Percentiles rank a stretch among this genome's conserved stretches.
These are phyloP conservation scores for Lates calcarifer DNA, from an alignment of 2,113 vertebrate genomes.

Conservation along the genomic window DNA sequence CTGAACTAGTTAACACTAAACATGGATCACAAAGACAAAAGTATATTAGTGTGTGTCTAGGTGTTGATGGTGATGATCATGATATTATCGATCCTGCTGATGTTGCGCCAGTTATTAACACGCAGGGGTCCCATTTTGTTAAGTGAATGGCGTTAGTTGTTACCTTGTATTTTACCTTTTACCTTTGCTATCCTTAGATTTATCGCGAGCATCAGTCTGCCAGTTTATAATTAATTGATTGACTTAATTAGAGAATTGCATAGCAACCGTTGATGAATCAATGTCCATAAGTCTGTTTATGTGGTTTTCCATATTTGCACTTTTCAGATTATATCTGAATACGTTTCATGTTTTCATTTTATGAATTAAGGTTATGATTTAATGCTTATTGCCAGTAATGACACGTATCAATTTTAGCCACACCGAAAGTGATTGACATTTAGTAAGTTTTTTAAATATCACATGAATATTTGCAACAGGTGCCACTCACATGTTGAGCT, in stretches of 20 bases:
- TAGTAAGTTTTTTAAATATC: background rate
- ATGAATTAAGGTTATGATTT: background rate
- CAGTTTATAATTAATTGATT: background rate
- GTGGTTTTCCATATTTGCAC: background rate
- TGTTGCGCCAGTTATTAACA: background rate
- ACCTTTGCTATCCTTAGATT: background rate
- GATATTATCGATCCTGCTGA: background rate
- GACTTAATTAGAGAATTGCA: background rate
- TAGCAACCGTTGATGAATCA: background rate
- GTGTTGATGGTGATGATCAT: background rate
- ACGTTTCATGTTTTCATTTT: background rate
- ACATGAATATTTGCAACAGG: slow-evolving; percentile 45
- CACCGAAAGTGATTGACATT: background rate
- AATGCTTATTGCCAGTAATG: background rate
- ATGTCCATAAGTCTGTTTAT: background rate
- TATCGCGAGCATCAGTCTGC: background rate
- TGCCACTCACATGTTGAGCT: background rate
- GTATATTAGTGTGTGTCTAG: background rate
- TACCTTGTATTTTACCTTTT: background rate
- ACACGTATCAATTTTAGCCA: background rate
- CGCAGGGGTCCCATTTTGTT: background rate
- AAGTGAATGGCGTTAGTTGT: background rate
- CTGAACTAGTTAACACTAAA: background rate
- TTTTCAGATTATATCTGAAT: background rate
- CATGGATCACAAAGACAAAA: background rate